These are phyloP conservation scores for Galbula dea DNA, from an alignment of 2,113 vertebrate species.

Conservation along the genomic window DNA sequence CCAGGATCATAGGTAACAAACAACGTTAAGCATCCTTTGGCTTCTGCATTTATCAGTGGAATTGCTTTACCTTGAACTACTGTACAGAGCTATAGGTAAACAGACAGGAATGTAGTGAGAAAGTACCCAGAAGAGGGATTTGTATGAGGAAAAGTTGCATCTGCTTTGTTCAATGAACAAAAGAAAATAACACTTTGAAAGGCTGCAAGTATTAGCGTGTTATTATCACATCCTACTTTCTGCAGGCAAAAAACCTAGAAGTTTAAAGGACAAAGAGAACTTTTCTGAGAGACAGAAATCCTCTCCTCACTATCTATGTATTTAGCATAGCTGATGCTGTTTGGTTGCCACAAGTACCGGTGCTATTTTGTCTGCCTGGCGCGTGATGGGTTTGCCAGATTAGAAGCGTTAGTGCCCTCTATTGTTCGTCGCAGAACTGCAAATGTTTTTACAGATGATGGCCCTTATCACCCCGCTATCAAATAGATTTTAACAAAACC, in stretches of 20 bases:
- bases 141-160: not conserved
- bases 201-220: not conserved
- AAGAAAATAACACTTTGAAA: constrained; percentile 49
- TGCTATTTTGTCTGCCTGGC: not conserved
- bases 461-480: not conserved
- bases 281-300: constrained; percentile 43
- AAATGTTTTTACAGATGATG: constrained; percentile 52
- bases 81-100: not conserved
- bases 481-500: constrained; percentile 31
- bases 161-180: constrained; percentile 55
- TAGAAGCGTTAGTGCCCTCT: constrained; percentile 87
- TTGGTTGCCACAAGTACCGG: constrained; percentile 12
- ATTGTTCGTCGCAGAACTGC: constrained; percentile 79
- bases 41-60: not conserved
- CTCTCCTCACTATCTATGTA: not conserved
- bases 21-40: not conserved
- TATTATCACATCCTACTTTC: constrained; percentile 40
- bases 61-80: constrained; percentile 12
- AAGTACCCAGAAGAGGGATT: constrained; percentile 27
- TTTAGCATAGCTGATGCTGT: constrained; percentile 41
- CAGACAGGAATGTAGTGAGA: constrained; percentile 8
- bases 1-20: not conserved
- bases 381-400: constrained; percentile 63
- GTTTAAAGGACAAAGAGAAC: constrained; percentile 45
- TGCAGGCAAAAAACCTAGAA: not conserved